These are phyloP conservation scores for Amphibalanus amphitrite DNA, from an alignment of 1,140 invertebrate species.

Conservation along the genomic window DNA sequence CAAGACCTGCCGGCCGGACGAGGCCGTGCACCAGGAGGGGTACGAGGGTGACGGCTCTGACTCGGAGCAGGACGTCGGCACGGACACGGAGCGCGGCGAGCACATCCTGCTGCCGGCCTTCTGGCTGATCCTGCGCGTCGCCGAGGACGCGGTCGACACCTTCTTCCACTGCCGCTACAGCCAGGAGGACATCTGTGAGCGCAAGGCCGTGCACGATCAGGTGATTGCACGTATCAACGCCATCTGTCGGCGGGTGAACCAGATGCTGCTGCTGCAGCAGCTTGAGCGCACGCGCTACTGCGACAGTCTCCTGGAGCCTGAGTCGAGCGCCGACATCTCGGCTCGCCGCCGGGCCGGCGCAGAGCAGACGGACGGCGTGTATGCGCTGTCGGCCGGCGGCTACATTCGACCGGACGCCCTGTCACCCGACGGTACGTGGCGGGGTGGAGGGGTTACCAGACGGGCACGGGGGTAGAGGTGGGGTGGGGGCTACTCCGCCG, in stretches of 20 bases:
- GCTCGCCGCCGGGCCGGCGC: no score
- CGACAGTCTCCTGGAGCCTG: slow-evolving; percentile 46
- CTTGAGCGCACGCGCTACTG: slow-evolving; percentile 52
- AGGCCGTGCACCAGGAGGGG: no score
- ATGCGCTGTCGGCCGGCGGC: slow-evolving; percentile 12
- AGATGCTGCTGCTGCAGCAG: slow-evolving; percentile 47
- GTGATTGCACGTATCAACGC: slow-evolving; percentile 37
- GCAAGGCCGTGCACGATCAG: slow-evolving; percentile 34
- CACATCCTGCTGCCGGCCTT: slow-evolving; percentile 30
- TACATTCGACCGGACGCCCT: slow-evolving; percentile 4
- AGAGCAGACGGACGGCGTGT: slow-evolving; percentile 23
- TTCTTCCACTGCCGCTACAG: slow-evolving; percentile 45
- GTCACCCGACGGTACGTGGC: slow-evolving; percentile 4
- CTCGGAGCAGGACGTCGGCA: no score
- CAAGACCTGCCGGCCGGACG: no score
- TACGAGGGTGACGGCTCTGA: no score
- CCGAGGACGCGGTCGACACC: slow-evolving; percentile 38
- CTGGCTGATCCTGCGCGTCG: slow-evolving; percentile 52
- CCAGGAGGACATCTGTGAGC: slow-evolving; percentile 22
- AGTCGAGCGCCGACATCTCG: slow-evolving; percentile 40
- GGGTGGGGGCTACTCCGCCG: no score
- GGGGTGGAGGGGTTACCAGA: no score
- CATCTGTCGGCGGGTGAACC: slow-evolving; percentile 50
- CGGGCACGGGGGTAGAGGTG: no score
- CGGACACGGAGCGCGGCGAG: no score